Percentiles rank a stretch among this genome's conserved stretches.
These are phyloP conservation scores for Melanotaenia trifasciata DNA, from an alignment of 2,797 vertebrate species.

Conservation along the genomic window DNA sequence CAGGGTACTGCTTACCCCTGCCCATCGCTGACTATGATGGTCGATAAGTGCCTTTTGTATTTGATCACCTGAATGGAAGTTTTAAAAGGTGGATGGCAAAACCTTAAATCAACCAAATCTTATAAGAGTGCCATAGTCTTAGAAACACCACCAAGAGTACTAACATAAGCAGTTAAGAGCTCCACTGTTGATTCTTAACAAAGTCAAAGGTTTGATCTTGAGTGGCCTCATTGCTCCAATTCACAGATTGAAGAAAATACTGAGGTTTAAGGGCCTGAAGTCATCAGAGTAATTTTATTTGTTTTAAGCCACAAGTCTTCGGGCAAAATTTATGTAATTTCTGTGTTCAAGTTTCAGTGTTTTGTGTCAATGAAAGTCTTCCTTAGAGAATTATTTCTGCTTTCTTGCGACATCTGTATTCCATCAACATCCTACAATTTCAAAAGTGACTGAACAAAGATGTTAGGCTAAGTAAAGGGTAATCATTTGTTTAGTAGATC, in stretches of 20 bases:
- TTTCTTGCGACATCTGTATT: slow-evolving; percentile 84
- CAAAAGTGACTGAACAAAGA: slow-evolving; percentile 35
- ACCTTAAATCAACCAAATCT: slow-evolving; percentile 77
- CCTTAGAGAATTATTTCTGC: slow-evolving; percentile 88
- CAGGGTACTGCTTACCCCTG: slow-evolving; percentile 76
- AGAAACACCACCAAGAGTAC: slow-evolving; percentile 72
- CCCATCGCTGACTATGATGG: slow-evolving; percentile 77
- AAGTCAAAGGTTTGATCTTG: slow-evolving; percentile 29
- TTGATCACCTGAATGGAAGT: slow-evolving; percentile 76
- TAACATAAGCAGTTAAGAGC: slow-evolving; percentile 54
- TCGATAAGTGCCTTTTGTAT: slow-evolving; percentile 87
- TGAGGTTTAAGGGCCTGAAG: slow-evolving; percentile 24
- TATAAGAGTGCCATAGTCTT: slow-evolving; percentile 83
- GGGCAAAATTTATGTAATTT: slow-evolving; percentile 37
- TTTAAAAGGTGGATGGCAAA: slow-evolving; percentile 72
- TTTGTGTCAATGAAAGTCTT: slow-evolving; percentile 74
- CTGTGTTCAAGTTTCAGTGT: slow-evolving; percentile 28
- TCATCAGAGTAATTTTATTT: slow-evolving; percentile 35
- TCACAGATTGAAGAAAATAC: slow-evolving; percentile 24
- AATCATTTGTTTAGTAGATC: not conserved
- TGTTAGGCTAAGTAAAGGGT: not conserved
- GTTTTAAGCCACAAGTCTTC: slow-evolving; percentile 46
- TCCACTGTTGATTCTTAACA: slow-evolving; percentile 27
- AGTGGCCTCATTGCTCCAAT: slow-evolving; percentile 44
- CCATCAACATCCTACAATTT: slow-evolving; percentile 73